A percentile compares a stretch with the other conserved stretches of the same genome.
Evolutionary conservation across 1,140 invertebrate species (phyloP).

Genomic region (Centruroides sculpturatus): DNA sequence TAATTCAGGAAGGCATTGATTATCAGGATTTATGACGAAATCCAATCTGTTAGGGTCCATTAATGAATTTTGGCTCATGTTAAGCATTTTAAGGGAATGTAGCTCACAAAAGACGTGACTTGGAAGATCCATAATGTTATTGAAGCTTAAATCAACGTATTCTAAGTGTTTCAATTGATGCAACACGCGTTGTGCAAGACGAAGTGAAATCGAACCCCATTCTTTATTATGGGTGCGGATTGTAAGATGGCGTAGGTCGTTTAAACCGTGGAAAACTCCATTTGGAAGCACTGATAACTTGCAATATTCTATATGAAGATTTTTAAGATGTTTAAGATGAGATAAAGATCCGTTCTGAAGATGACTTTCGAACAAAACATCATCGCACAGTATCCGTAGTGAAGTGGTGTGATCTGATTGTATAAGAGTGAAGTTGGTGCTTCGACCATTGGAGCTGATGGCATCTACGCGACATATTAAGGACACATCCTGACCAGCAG

Average conservation of each 20-base stretch:
- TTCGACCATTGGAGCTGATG: slow-evolving; percentile 6
- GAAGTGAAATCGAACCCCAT: slow-evolving; percentile 61
- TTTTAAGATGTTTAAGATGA: slow-evolving; percentile 50
- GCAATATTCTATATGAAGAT: slow-evolving; percentile 58
- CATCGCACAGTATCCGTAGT: slow-evolving; percentile 19
- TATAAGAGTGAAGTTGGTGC: slow-evolving; percentile 20
- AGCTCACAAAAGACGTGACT: slow-evolving; percentile 49
- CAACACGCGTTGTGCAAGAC: slow-evolving; percentile 36
- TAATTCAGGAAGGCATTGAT: slow-evolving; percentile 41
- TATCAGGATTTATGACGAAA: slow-evolving; percentile 22
- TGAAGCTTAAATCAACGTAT: slow-evolving; percentile 21
- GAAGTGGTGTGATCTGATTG: slow-evolving; percentile 14
- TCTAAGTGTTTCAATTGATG: slow-evolving; percentile 55
- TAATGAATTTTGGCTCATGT: slow-evolving; percentile 67
- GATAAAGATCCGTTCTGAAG: slow-evolving; percentile 45
- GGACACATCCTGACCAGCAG: slow-evolving; percentile 2
- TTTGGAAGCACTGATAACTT: slow-evolving; percentile 57
- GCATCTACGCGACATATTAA: slow-evolving; percentile 15
- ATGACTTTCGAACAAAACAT: slow-evolving; percentile 17
- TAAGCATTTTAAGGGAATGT: slow-evolving; percentile 59
- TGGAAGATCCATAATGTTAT: slow-evolving; percentile 19
- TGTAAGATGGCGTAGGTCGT: slow-evolving; percentile 47
- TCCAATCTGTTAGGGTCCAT: slow-evolving; percentile 17
- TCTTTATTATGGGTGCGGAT: slow-evolving; percentile 57
- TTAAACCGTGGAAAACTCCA: slow-evolving; percentile 46